Percentiles rank a stretch among this genome's conserved stretches.
phyloP scores from a whole-genome alignment of 2,888 invertebrate genomes.

The Lasius platythorax region DNA sequence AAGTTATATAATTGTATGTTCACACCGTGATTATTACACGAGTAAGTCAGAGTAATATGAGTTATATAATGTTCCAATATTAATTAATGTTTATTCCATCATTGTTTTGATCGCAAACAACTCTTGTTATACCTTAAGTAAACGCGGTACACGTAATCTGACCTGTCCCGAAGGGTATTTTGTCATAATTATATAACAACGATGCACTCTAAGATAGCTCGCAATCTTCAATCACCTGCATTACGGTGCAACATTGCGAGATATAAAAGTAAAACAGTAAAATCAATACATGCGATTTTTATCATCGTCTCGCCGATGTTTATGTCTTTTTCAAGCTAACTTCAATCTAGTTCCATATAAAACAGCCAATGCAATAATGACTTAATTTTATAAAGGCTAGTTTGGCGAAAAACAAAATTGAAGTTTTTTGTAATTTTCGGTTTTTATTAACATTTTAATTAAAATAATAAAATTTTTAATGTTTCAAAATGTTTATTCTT shows the following conservation, averaged over 20 bases:
- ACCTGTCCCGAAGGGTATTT: constrained; percentile 12
- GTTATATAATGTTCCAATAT: constrained; percentile 8
- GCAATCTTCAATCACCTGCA: neutral
- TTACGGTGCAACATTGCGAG: neutral
- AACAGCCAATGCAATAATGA: neutral
- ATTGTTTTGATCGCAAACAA: constrained; percentile 20
- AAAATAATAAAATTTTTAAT: neutral
- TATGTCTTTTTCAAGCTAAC: neutral
- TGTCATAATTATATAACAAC: constrained; percentile 41
- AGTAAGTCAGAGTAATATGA: neutral
- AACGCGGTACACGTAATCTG: constrained; percentile 25
- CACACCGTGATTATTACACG: neutral
- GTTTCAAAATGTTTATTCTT: neutral
- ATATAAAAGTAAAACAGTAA: neutral
- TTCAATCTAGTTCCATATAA: constrained; percentile 4
- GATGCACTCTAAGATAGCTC: constrained; percentile 18
- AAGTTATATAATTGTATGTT: neutral
- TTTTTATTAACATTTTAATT: neutral
- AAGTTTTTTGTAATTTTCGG: neutral
- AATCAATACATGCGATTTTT: neutral
- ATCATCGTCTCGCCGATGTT: neutral
- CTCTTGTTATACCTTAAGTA: constrained; percentile 31
- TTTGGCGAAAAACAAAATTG: neutral
- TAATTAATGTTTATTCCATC: constrained; percentile 36
- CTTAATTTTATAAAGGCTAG: neutral